Base-by-base conservation (phyloP, 2,797 vertebrate genomes). In the Capromys pilorides region DNA sequence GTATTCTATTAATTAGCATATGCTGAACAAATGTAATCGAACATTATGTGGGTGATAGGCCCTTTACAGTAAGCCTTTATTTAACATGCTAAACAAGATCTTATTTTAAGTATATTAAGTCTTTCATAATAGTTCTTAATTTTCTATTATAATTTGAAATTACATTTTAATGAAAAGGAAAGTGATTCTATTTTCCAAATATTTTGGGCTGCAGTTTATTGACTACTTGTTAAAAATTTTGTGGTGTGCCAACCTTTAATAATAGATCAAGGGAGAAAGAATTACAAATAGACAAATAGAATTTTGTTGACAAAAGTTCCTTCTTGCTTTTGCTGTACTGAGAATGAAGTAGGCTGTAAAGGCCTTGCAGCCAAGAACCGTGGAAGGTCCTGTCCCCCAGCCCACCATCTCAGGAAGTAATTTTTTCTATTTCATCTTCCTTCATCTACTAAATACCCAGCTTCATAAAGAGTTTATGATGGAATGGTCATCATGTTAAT, bases 91-190 rank as follows among this genome's bases (percentile, higher is more conserved):
- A 22, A 86, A 33, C 26, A 71, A 82, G 21, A 64, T 67, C 41
- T 61, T 84, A 80, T 51, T 86, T 45, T 85, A 73, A 85, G n/a
- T 19, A 39, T 75, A 39, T 9, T 77, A 51, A 59, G 13, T 75
- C 33, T 82, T 33, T 77, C 80, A 66, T 62, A 64, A 80, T 75
- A 57, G 26, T 8, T 73, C 19, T 80, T 87, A 80, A 75, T 89
- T 95, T 93, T 28, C 39, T 86, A 66, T 41, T 81, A 45, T 83
- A 87, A 90, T 59, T 83, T 91, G 62, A 95, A 78, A 78, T 49
- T 77, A 67, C 71, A 71, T 94, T 92, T 92, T 49, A 90, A 57
- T 33, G 26, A 49, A 86, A 80, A 83, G 75, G 41, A 86, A 89
- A 80, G n/a, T 84, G 3, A n/a, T 77, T 75, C 21, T 57, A 19